These are phyloP conservation scores for Hypolimnas misippus DNA, from an alignment of 2,888 invertebrate species.

Conservation along the genomic window DNA sequence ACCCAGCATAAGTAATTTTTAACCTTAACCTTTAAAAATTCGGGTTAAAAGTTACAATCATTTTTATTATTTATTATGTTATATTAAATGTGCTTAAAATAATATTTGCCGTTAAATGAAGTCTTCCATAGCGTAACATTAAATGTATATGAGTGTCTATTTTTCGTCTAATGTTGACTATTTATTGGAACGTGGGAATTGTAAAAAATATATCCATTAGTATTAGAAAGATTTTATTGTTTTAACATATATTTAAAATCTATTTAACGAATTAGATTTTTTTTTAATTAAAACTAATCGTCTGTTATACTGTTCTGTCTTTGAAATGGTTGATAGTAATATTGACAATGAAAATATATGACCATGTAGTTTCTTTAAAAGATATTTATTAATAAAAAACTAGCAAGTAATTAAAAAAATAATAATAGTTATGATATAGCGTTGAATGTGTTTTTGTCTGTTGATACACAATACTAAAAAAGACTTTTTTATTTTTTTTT, in stretches of 20 bases:
- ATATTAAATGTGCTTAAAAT: slow-evolving; percentile 5
- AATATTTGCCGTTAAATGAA: not conserved
- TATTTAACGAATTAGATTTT: not conserved
- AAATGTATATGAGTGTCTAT: slow-evolving; percentile 30
- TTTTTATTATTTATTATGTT: not conserved
- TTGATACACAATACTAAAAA: too few relatives aligned
- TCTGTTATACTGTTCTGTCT: slow-evolving; percentile 23
- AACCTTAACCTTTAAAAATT: not conserved
- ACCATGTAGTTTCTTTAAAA: not conserved
- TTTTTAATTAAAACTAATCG: slow-evolving; percentile 19
- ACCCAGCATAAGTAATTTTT: not conserved
- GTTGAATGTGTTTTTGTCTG: too few relatives aligned
- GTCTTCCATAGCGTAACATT: slow-evolving; percentile 8
- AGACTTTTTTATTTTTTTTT: too few relatives aligned
- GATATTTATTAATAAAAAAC: too few relatives aligned
- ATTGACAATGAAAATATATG: slow-evolving; percentile 74
- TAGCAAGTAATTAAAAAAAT: not conserved
- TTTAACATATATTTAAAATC: not conserved
- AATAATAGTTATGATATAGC: too few relatives aligned
- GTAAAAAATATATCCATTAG: slow-evolving; percentile 2
- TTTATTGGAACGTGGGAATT: not conserved
- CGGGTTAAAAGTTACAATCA: not conserved
- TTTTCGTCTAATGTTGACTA: slow-evolving; percentile 21
- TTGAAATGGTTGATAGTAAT: slow-evolving; percentile 26
- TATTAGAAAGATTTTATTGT: not conserved